Percentiles rank a stretch among this genome's conserved stretches.
These are phyloP conservation scores for Beroe ovata DNA, from an alignment of 37 sponge, comb jelly and placozoan genomes.

Conservation along the genomic window DNA sequence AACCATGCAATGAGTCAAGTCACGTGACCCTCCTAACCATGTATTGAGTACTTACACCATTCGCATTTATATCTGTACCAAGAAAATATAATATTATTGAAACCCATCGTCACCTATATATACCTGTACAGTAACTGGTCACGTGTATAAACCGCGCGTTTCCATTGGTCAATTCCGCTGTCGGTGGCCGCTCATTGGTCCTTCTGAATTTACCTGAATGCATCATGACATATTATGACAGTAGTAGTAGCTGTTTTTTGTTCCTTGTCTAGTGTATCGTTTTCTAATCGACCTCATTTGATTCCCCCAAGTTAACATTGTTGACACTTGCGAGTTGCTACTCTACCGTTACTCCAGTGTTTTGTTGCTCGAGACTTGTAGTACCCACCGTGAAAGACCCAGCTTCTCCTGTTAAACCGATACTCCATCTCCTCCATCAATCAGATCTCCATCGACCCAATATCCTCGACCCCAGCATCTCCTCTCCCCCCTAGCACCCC, in stretches of 20 bases:
- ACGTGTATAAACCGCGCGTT: neutral
- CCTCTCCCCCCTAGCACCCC: neutral
- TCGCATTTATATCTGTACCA: neutral
- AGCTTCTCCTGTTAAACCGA: neutral
- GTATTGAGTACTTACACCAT: neutral
- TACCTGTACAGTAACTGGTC: neutral
- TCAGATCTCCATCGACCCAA: slow-evolving; percentile 7
- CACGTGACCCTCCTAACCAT: neutral
- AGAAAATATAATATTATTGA: neutral
- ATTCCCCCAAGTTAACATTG: too few relatives aligned
- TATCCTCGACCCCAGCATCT: neutral
- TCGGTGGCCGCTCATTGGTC: neutral
- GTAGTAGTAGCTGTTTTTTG: neutral
- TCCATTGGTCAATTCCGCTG: neutral
- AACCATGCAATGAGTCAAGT: too few relatives aligned
- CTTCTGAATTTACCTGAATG: neutral
- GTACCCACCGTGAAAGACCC: too few relatives aligned
- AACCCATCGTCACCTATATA: neutral
- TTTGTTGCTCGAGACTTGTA: neutral
- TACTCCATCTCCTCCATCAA: neutral
- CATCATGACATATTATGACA: neutral
- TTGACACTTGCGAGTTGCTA: too few relatives aligned
- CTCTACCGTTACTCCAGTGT: too few relatives aligned
- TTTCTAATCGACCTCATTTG: neutral
- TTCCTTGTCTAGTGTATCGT: neutral